These are phyloP conservation scores for Laticauda laticaudata DNA, from an alignment of 2,113 vertebrate species.

Conservation along the genomic window DNA sequence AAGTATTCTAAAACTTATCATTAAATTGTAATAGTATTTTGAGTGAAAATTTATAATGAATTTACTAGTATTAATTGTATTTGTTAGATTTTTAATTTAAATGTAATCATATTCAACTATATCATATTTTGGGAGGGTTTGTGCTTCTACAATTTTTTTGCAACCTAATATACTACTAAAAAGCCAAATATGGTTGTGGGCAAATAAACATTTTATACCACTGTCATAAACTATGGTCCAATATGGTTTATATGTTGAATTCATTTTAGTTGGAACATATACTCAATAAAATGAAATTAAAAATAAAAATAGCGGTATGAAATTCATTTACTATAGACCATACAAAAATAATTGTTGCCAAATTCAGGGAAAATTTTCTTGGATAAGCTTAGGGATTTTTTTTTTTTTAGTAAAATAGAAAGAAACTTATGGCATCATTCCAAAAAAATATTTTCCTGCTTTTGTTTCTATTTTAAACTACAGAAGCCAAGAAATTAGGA, in stretches of 20 bases:
- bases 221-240: neutral
- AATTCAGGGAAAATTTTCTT: conserved; percentile 59
- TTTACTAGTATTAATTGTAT: neutral
- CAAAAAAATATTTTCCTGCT: conserved; percentile 62
- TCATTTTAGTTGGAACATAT: neutral
- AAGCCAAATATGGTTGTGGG: neutral
- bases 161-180: neutral
- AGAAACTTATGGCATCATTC: conserved; percentile 67
- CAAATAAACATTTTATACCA: neutral
- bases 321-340: conserved; percentile 30
- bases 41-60: neutral
- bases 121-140: neutral
- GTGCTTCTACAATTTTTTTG: neutral
- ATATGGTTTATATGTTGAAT: neutral
- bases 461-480: conserved; percentile 51
- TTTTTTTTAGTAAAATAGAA: conserved; percentile 60
- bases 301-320: conserved; percentile 24
- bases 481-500: conserved; percentile 67
- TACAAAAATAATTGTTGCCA: conserved; percentile 55
- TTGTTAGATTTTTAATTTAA: neutral
- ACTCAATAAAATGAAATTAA: neutral
- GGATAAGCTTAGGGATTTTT: conserved; percentile 57
- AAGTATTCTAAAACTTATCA: neutral
- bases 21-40: neutral
- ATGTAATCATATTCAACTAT: neutral